Conservation (phyloP, 2,797 vertebrate genomes). For the Sarcophilus harrisii region DNA sequence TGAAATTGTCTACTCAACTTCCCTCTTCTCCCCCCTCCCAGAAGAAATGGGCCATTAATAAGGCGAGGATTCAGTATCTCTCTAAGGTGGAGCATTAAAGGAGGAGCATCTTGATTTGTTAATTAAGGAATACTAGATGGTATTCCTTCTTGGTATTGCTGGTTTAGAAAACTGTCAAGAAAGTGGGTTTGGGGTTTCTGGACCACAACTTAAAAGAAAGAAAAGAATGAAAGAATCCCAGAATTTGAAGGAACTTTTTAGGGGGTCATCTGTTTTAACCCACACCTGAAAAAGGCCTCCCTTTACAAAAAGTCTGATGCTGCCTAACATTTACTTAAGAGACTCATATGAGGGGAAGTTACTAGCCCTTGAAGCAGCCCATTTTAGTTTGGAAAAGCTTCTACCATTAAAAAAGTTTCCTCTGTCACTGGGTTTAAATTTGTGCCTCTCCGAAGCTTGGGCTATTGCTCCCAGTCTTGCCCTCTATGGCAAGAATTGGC, state of each 20-base stretch:
- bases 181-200: not conserved
- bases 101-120: not conserved
- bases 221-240: not conserved
- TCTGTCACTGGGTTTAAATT: not conserved
- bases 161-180: not conserved
- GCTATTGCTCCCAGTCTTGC: not conserved
- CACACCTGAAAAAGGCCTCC: not conserved
- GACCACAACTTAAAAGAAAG: not conserved
- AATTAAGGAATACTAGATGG: not conserved
- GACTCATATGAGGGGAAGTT: not conserved
- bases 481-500: not conserved
- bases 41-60: not conserved
- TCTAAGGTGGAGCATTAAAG: not conserved
- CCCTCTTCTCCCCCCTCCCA: not conserved
- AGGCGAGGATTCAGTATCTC: not conserved
- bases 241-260: not conserved
- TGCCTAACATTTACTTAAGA: not conserved
- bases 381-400: not conserved
- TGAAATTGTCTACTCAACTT: not conserved
- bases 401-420: not conserved
- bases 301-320: not conserved
- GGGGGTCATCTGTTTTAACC: not conserved
- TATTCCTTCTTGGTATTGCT: not conserved
- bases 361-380: not conserved
- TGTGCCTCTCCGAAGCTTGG: not conserved